Base-by-base conservation (phyloP, 1,140 invertebrate species). In the Habropoda laboriosa region DNA sequence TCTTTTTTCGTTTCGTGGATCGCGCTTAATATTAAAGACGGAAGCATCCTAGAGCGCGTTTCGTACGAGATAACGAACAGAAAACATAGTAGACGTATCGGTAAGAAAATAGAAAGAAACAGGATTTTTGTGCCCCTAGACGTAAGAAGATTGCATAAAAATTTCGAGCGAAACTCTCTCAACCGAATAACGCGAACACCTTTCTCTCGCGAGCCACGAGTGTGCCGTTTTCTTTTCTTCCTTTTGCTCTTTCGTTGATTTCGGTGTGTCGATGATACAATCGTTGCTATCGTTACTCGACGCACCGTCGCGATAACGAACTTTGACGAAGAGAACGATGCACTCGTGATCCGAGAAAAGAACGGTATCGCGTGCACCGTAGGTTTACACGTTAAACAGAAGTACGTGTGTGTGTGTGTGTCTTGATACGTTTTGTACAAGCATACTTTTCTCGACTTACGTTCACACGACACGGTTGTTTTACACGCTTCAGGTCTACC, bases 401-500 rank as follows among this genome's bases (percentile, higher is more conserved):
- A n/a, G n/a, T n/a, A n/a, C n/a, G n/a, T n/a, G n/a, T n/a, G n/a
- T n/a, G n/a, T n/a, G n/a, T n/a, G n/a, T n/a, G n/a, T n/a, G n/a
- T n/a, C n/a, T n/a, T n/a, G n/a, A n/a, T n/a, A n/a, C n/a, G n/a
- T n/a, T n/a, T n/a, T n/a, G n/a, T n/a, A n/a, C n/a, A n/a, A n/a
- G n/a, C n/a, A n/a, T n/a, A n/a, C n/a, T n/a, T n/a, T 13, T 42
- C 24, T 27, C 18, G 0, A 7, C 1, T 30, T 30, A 51, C 38
- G 32, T 40, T n/a, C n/a, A n/a, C n/a, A n/a, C n/a, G n/a, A n/a
- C n/a, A 32, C 30, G 18, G 30, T 30, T 21, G 27, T 61, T 73
- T 80, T 66, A 74, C 58, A 74, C 24, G n/a, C 32, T 18, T 64
- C 38, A 24, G 32, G 47, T 51, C 63, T 53, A 64, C 30, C 27